These are phyloP conservation scores for Tinamus major DNA, from an alignment of 2,797 vertebrate genomes.

Conservation along the genomic window DNA sequence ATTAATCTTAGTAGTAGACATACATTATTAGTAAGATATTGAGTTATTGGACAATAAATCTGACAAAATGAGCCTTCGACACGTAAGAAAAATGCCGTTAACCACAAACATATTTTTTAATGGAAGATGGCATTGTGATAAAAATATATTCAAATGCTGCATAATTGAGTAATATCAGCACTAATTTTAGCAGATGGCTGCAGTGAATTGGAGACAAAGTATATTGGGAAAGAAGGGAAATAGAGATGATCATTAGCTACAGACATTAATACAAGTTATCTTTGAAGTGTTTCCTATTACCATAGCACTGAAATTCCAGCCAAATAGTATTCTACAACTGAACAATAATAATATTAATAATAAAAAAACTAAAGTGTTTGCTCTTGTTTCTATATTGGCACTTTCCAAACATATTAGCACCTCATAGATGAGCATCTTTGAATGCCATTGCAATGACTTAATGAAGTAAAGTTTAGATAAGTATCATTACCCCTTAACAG, in stretches of 20 bases:
- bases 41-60: conserved; percentile 58
- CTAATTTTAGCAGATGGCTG: conserved; percentile 46
- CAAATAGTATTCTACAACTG: not conserved
- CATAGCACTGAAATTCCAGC: not conserved
- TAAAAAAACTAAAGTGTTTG: not conserved
- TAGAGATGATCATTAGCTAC: not conserved
- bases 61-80: conserved; percentile 33
- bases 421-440: not conserved
- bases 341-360: not conserved
- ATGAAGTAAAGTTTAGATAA: not conserved
- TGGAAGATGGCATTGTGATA: conserved; percentile 9
- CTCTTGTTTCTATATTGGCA: not conserved
- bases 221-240: not conserved
- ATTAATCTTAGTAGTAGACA: conserved; percentile 52
- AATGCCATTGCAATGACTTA: not conserved
- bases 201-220: conserved; percentile 14
- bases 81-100: conserved; percentile 57
- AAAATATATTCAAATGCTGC: conserved; percentile 33
- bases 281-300: not conserved
- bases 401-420: not conserved
- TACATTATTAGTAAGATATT: conserved; percentile 35
- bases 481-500: not conserved
- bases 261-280: conserved; percentile 18
- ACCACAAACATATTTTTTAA: conserved; percentile 53
- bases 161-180: conserved; percentile 43